Percentiles rank a stretch among this genome's conserved stretches.
These are phyloP conservation scores for Galbula dea DNA, from an alignment of 2,113 vertebrate species.

Conservation along the genomic window DNA sequence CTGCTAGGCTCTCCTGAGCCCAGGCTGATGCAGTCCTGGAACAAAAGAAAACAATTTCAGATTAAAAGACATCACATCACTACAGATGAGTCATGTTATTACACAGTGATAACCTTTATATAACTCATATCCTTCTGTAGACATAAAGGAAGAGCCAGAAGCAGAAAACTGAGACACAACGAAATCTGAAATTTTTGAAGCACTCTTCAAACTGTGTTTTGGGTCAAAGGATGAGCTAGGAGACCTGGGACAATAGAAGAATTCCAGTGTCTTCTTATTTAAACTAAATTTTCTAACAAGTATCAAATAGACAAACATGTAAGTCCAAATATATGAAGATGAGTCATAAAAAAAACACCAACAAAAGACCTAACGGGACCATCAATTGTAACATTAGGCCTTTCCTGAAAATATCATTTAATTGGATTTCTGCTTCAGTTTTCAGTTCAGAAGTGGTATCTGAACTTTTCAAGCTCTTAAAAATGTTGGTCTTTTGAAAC, in stretches of 20 bases:
- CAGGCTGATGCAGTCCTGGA: constrained; percentile 92
- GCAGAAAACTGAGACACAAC: not conserved
- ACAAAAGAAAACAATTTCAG: not conserved
- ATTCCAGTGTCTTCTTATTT: not conserved
- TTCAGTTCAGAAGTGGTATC: not conserved
- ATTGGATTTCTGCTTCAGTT: not conserved
- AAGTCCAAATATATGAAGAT: not conserved
- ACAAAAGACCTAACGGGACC: not conserved
- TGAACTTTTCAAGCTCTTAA: not conserved
- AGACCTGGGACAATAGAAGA: not conserved
- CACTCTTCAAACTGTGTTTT: not conserved
- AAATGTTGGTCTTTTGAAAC: not conserved
- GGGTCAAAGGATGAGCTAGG: not conserved
- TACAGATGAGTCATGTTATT: not conserved
- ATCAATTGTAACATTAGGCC: not conserved
- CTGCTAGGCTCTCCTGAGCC: constrained; percentile 88
- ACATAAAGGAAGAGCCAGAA: not conserved
- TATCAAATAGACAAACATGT: not conserved
- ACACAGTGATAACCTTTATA: not conserved
- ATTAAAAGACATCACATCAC: not conserved
- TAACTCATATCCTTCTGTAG: not conserved
- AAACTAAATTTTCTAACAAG: not conserved
- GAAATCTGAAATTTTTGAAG: not conserved
- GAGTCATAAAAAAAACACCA: not conserved
- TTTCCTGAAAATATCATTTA: not conserved